Base-by-base conservation (phyloP, 2,113 vertebrate genomes). In the Sprattus sprattus region DNA sequence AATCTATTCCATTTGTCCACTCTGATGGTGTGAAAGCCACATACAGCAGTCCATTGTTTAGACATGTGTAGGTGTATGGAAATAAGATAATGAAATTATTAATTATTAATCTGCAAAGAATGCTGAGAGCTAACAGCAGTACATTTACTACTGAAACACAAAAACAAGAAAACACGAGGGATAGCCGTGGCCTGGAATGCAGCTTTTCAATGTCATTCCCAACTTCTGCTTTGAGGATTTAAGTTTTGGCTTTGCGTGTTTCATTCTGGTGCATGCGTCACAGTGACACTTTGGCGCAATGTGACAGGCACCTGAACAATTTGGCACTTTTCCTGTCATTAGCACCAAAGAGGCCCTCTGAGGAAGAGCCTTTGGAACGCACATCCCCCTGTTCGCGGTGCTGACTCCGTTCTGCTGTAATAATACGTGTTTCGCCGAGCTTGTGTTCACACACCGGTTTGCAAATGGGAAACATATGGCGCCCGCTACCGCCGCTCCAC, bases 261-360 rank as follows among this genome's bases (percentile, higher is more conserved):
- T 87, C 32, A 15, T 18, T 78, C 25, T 11, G 4, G 39, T 39
- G 2, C 32, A 39, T 16, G 39, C 39, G 32, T 78, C 71, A 78
- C 28, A 11, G 28, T 44, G 39, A 78, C 32, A 78, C 71, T 13
- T 39, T 44, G 44, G 84, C 60, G 57, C 50, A 20, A 89, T 91
- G 4, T 25, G 88, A 84, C 2, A 28, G 83, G 78, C 83, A 6
- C 44, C 47, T 88, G 87, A 88, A 75, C 85, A 87, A 88, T 90
- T 92, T 90, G 39, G 82, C 88, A 82, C 67, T 60, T 54, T 87
- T 93, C 88, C 89, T 90, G 90, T 91, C 90, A 87, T 92, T 92
- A 90, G 85, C 91, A 88, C 86, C 22, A 92, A 93, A 32, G 28
- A 78, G 39, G 28, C 28, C 71, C 71, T 16, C 71, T 13, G 71